These are phyloP conservation scores for Gavialis gangeticus DNA, from an alignment of 2,113 vertebrate species.

Conservation along the genomic window DNA sequence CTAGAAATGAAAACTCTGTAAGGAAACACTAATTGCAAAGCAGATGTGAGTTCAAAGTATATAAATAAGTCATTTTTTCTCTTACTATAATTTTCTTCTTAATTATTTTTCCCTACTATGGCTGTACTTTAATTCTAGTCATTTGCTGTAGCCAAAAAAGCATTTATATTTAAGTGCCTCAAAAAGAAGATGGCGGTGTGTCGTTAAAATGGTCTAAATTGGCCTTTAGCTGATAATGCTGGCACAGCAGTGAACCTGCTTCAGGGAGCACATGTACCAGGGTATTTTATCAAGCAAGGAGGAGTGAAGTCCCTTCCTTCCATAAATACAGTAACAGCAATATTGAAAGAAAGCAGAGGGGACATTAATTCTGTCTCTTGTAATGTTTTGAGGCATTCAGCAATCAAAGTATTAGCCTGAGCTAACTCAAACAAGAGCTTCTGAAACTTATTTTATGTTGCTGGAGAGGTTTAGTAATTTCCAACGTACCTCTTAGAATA, in stretches of 20 bases:
- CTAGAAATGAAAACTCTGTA: neutral
- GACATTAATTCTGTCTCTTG: constrained; percentile 12
- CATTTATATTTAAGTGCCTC: constrained; percentile 8
- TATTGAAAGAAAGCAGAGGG: constrained; percentile 26
- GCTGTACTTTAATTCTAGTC: neutral
- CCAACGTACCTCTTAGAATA: neutral
- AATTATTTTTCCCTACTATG: neutral
- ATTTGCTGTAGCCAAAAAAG: neutral
- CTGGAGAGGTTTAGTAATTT: constrained; percentile 8
- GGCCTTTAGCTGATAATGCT: constrained; percentile 47
- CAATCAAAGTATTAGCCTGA: constrained; percentile 47
- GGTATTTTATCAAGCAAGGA: constrained; percentile 60
- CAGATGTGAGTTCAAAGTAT: neutral
- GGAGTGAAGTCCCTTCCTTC: constrained; percentile 32
- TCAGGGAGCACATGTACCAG: constrained; percentile 35
- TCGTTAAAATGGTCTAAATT: constrained; percentile 59
- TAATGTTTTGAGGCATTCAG: neutral
- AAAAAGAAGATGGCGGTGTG: constrained; percentile 17
- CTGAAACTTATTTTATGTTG: constrained; percentile 51
- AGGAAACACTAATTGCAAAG: neutral
- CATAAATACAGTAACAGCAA: constrained; percentile 41
- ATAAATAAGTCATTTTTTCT: neutral
- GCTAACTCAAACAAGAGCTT: constrained; percentile 13
- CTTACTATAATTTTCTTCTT: neutral
- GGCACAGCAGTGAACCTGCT: constrained; percentile 35